These are phyloP conservation scores for Drosophila asahinai DNA, from an alignment of 1,140 invertebrate genomes.

Conservation along the genomic window DNA sequence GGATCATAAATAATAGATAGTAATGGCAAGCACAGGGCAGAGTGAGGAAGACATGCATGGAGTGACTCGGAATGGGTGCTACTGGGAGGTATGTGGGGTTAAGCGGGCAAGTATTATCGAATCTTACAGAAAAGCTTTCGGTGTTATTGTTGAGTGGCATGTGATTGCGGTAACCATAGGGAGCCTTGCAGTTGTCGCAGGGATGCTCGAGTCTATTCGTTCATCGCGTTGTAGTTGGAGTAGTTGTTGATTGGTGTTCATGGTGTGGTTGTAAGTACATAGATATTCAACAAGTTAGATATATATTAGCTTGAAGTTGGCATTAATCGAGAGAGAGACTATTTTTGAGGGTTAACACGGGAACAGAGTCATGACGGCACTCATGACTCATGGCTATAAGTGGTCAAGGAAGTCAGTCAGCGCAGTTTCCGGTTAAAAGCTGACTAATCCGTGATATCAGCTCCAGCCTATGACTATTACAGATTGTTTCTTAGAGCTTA, in stretches of 20 bases:
- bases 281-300: constrained; percentile 40
- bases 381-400: constrained; percentile 24
- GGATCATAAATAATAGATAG: constrained; percentile 4
- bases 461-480: constrained; percentile 2
- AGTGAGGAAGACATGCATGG: constrained; percentile 7
- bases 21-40: constrained; percentile 5
- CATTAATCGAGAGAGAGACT: constrained; percentile 19
- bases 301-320: constrained; percentile 31
- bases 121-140: constrained; percentile 86
- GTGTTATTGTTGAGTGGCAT: constrained; percentile 87
- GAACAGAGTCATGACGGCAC: neutral
- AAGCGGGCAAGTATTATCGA: constrained; percentile 16
- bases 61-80: constrained; percentile 2
- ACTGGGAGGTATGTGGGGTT: constrained; percentile 5
- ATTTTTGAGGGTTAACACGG: constrained; percentile 7
- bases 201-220: constrained; percentile 72
- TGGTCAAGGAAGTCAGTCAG: neutral
- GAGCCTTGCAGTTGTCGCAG: constrained; percentile 86
- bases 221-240: constrained; percentile 23
- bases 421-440: neutral
- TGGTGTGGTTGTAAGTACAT: constrained; percentile 61
- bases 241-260: constrained; percentile 47
- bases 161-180: constrained; percentile 89
- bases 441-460: constrained; percentile 10
- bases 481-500: constrained; percentile 3